Conservation (phyloP, 2,113 vertebrate species). For the Agelaius tricolor region DNA sequence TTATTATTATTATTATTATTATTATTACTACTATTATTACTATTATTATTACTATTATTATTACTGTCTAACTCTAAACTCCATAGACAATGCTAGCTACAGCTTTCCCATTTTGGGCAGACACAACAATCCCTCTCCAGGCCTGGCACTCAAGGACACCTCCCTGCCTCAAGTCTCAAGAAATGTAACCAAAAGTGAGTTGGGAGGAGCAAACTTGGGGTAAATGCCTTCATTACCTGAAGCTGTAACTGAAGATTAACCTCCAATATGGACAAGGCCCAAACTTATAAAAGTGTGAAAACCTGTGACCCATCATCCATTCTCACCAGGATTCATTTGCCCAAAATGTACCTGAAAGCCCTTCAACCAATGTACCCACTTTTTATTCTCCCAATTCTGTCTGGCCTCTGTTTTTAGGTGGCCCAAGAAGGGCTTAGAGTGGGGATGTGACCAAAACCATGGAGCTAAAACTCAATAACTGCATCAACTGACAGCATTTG, state of each 20-base stretch:
- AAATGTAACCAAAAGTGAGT: neutral
- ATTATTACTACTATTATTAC: too few relatives aligned
- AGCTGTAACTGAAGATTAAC: neutral
- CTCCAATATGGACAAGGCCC: neutral
- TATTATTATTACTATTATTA: too few relatives aligned
- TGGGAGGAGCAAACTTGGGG: neutral
- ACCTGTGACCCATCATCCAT: neutral
- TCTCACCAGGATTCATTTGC: neutral
- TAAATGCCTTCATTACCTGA: neutral
- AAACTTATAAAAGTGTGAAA: neutral
- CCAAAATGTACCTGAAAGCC: neutral
- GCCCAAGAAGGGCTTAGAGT: neutral
- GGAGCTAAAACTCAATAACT: neutral
- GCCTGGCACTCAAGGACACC: neutral
- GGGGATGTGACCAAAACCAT: rapidly evolving
- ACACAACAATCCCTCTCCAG: too few relatives aligned
- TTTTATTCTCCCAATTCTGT: neutral
- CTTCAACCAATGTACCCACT: neutral
- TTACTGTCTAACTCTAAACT: too few relatives aligned
- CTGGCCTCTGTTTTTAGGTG: neutral
- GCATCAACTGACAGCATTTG: neutral
- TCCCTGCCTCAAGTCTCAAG: neutral
- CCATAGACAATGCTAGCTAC: rapidly evolving
- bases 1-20: too few relatives aligned
- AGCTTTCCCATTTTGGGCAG: neutral